Evolutionary conservation across 2,797 vertebrate species (phyloP).

Genomic region (Kryptopterus vitreolus): DNA sequence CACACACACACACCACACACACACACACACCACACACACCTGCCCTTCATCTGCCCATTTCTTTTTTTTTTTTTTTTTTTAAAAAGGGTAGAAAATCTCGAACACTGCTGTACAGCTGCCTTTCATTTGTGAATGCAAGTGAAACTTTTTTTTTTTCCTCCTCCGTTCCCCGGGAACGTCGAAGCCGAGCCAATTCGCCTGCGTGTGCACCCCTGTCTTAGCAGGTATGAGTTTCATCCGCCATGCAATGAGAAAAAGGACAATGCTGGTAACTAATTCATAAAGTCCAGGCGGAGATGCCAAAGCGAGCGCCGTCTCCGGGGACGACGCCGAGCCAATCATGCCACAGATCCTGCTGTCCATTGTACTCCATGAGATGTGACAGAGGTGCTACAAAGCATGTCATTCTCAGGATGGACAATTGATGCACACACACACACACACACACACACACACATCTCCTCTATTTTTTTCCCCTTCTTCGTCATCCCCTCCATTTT

Average conservation of each 20-base stretch:
- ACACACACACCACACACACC: constrained; percentile 57
- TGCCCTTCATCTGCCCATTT: constrained; percentile 71
- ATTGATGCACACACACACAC: constrained; percentile 74
- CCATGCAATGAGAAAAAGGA: constrained; percentile 65
- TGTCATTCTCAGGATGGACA: constrained; percentile 79
- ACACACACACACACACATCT: background rate
- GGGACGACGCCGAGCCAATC: constrained; percentile 77
- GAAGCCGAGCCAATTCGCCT: constrained; percentile 38
- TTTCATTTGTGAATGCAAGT: constrained; percentile 74
- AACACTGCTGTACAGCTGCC: constrained; percentile 71
- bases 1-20: constrained; percentile 37
- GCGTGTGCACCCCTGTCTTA: constrained; percentile 50
- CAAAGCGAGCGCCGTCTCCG: constrained; percentile 68
- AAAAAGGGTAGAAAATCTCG: constrained; percentile 59
- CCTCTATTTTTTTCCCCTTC: background rate
- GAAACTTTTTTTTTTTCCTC: constrained; percentile 60
- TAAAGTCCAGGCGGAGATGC: constrained; percentile 73
- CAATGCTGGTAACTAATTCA: constrained; percentile 82
- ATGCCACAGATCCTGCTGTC: constrained; percentile 73
- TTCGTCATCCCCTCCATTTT: constrained; percentile 37
- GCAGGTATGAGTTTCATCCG: constrained; percentile 69
- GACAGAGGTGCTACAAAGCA: constrained; percentile 80
- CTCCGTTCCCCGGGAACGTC: constrained; percentile 20
- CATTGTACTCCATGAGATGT: constrained; percentile 78
- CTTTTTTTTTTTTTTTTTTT: no score